Percentiles rank a stretch among this genome's conserved stretches.
phyloP scores from a whole-genome alignment of 2,113 vertebrate genomes.

The Bungarus multicinctus region DNA sequence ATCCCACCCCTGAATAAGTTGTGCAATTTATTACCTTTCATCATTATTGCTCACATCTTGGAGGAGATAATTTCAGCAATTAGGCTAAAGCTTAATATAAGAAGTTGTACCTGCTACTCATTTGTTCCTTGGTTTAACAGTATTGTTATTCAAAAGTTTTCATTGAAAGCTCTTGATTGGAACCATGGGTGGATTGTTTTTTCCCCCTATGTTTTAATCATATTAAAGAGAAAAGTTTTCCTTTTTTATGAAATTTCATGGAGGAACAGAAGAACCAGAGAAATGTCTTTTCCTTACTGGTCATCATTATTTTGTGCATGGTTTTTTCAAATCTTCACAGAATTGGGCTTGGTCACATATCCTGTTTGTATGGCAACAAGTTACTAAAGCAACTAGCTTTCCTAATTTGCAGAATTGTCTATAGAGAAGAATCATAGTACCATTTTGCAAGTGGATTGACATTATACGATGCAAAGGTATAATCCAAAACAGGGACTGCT shows the following conservation, averaged over 20 bases:
- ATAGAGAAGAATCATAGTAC: neutral
- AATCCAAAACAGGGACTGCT: neutral
- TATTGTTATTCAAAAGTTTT: neutral
- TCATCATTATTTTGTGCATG: neutral
- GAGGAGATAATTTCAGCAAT: constrained; percentile 24
- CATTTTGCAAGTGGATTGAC: neutral
- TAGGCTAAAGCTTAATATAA: neutral
- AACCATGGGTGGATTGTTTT: neutral
- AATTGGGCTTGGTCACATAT: neutral
- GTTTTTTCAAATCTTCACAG: neutral
- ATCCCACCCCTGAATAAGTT: neutral
- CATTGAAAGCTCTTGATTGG: neutral
- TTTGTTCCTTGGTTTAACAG: neutral
- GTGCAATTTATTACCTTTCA: constrained; percentile 32
- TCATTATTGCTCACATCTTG: constrained; percentile 11
- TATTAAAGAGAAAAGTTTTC: neutral
- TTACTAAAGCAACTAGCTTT: neutral
- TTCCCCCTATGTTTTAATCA: neutral
- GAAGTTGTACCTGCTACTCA: neutral
- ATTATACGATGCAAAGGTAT: neutral
- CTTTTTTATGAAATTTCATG: neutral
- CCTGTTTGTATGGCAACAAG: neutral
- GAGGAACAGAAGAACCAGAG: too few relatives aligned
- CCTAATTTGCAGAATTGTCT: neutral
- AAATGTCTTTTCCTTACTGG: neutral